Percentiles rank a stretch among this genome's conserved stretches.
Evolutionary conservation across 2,113 vertebrate species (phyloP).

Genomic region (Pseudolaguvia tuberculata): DNA sequence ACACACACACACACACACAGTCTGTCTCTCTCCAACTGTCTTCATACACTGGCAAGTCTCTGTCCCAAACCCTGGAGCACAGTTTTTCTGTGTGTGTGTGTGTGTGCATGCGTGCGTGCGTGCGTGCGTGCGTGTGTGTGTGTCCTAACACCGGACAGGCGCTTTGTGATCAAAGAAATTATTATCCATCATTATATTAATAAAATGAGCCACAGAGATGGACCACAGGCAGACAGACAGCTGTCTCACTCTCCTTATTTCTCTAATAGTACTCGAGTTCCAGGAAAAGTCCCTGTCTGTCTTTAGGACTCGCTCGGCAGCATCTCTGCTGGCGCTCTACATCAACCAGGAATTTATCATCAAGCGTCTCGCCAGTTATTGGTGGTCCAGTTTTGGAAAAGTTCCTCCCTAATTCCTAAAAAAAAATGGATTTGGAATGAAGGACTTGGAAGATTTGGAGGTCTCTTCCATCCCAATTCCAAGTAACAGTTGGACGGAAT

Average conservation of each 20-base stretch:
- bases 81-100: not conserved
- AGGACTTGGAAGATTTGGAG: not conserved
- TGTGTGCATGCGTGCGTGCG: not conserved
- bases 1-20: too few species aligned
- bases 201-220: not conserved
- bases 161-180: not conserved
- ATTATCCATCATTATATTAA: not conserved
- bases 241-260: not conserved
- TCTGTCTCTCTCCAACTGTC: conserved; percentile 5
- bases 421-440: conserved; percentile 1
- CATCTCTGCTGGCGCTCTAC: too few species aligned
- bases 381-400: not conserved
- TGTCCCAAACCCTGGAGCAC: not conserved
- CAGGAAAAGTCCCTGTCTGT: not conserved
- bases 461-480: not conserved
- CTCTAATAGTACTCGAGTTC: not conserved
- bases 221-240: not conserved
- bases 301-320: too few species aligned
- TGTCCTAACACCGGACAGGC: not conserved
- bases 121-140: not conserved
- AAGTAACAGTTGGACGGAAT: conserved; percentile 11
- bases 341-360: conserved; percentile 40
- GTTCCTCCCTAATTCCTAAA: not conserved
- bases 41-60: not conserved
- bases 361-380: conserved; percentile 28